A percentile compares a stretch with the other conserved stretches of the same genome.
phyloP scores from a whole-genome alignment of 2,797 vertebrate genomes.

The Vespertilio murinus region DNA sequence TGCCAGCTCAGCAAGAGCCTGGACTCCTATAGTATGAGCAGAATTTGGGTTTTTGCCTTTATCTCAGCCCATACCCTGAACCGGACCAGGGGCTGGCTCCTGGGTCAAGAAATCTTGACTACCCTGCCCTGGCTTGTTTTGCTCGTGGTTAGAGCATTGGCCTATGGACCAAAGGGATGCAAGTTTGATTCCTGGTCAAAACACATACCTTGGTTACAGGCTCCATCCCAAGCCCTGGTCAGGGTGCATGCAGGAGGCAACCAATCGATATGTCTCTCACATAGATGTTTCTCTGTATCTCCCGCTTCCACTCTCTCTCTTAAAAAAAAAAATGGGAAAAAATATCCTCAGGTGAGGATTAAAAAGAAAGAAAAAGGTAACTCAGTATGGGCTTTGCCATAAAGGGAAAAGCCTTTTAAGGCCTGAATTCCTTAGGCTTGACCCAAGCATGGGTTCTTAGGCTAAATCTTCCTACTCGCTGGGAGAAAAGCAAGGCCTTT shows the following conservation, averaged over 20 bases:
- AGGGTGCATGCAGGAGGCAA: no score
- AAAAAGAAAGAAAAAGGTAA: background rate
- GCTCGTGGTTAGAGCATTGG: no score
- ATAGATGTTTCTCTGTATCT: no score
- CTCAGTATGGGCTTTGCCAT: background rate
- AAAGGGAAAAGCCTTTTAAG: constrained; percentile 18
- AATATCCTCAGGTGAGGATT: no score
- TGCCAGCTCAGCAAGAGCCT: background rate
- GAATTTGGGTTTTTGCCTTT: background rate
- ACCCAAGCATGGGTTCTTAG: background rate
- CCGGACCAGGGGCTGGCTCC: background rate
- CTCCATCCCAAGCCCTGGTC: no score
- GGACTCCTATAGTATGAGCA: background rate
- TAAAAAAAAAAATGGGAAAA: no score
- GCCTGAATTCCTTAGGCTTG: background rate
- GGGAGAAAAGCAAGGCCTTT: background rate
- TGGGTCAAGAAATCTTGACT: background rate
- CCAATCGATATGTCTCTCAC: no score
- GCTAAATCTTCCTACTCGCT: background rate
- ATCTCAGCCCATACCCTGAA: background rate
- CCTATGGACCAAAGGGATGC: no score
- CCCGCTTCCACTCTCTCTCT: no score
- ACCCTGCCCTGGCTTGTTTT: no score
- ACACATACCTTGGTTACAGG: no score
- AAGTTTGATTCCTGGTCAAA: no score